Conservation (phyloP, 1,140 invertebrate genomes). For the Papilio xuthus region DNA sequence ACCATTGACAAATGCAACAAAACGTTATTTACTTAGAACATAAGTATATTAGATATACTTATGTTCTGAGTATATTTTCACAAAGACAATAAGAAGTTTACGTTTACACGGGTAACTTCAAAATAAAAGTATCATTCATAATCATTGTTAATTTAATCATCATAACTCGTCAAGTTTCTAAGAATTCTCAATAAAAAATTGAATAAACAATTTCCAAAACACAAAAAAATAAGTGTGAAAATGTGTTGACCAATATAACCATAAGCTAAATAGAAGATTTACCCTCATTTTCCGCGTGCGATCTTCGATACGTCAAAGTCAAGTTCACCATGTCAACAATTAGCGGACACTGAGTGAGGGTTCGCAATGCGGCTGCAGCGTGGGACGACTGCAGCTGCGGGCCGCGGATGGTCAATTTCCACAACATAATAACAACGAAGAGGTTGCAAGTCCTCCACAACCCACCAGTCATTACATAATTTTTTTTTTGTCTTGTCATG, state of each 20-base stretch:
- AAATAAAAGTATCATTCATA: too few species aligned
- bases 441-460: not conserved
- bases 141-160: too few species aligned
- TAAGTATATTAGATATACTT: too few species aligned
- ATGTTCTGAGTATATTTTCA: too few species aligned
- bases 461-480: not conserved
- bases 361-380: slow-evolving; percentile 11
- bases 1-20: not conserved
- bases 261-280: not conserved
- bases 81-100: too few species aligned
- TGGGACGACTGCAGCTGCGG: slow-evolving; percentile 3
- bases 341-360: not conserved
- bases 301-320: slow-evolving; percentile 12
- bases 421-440: slow-evolving; percentile 27
- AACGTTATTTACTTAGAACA: too few species aligned
- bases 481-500: not conserved
- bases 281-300: slow-evolving; percentile 3
- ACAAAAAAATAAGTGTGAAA: not conserved
- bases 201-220: not conserved
- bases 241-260: not conserved
- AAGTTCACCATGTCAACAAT: slow-evolving; percentile 33
- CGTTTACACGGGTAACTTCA: too few species aligned
- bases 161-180: too few species aligned
- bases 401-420: slow-evolving; percentile 13
- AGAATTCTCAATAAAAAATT: not conserved